Base-by-base conservation (phyloP, 2,113 vertebrate species). In the Crotalus helleri region DNA sequence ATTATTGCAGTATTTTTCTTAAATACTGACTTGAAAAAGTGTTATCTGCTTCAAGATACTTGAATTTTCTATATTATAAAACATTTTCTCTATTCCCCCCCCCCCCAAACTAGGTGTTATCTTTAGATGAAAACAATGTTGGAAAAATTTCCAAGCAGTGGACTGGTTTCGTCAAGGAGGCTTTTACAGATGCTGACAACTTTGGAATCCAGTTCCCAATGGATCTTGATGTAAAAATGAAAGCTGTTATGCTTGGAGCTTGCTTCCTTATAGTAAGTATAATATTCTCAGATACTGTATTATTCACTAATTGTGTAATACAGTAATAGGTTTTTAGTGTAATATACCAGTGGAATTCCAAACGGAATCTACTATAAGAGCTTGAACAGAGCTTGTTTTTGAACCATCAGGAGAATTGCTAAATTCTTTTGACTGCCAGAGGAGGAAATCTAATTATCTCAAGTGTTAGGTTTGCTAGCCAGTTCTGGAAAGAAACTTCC, bases 101-200 rank as follows among this genome's bases (percentile, higher is more conserved):
- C n/a, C 39, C 51, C 10, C 85, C 3, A 1, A 87, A 46, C 85
- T 51, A 94, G 99, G 97, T 99, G 92, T 96, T 98, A 93, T 98
- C 99, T 55, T 64, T 98, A 95, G 98, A 99, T 96, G 98, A 99
- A 95, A 96, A 97, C 90, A 91, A 95, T 55, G 97, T 99, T 51
- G 99, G 99, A 61, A 99, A 97, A 96, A 99, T 99, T 97, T 99
- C 98, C 69, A 99, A 99, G 94, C 98, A 99, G 92, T 99, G 99
- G 99, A 96, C 97, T 4, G 99, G 99, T 4, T 55, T 99, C 64
- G 92, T 98, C 39, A 98, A 94, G 94, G 99, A 99, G 95, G 93
- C 92, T 0, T 99, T 99, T 96, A 98, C 99, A 4, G 99, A 99
- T 26, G 17, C 98, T 0, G 99, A 99, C 97, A 99, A 99, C 96